Conservation (phyloP, 37 sponge, comb jelly and placozoan genomes). For the Amphimedon queenslandica region DNA sequence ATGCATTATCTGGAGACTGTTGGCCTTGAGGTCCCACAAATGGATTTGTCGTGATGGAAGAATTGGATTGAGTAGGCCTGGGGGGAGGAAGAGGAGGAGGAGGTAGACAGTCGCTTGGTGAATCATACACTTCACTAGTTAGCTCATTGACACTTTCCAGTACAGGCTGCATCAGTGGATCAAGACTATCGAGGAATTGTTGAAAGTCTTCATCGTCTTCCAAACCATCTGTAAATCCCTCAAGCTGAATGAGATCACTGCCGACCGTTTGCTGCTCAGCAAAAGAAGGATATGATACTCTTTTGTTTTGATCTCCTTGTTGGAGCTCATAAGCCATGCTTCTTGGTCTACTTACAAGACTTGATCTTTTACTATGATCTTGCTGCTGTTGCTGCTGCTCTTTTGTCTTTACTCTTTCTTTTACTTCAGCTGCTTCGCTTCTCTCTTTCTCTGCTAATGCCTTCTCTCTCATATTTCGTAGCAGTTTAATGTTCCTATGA, state of each 20-base stretch:
- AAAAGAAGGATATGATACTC: neutral
- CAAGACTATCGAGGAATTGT: neutral
- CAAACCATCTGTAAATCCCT: neutral
- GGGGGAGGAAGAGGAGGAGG: neutral
- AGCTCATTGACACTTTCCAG: neutral
- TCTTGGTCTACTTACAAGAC: neutral
- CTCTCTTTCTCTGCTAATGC: neutral
- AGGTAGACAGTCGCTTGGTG: neutral
- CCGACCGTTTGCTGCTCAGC: neutral
- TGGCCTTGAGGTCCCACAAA: neutral
- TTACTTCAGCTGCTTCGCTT: neutral
- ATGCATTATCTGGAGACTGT: neutral
- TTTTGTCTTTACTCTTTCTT: no score
- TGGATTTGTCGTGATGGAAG: neutral
- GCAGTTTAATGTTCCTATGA: constrained; percentile 44
- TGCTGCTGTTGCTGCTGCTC: neutral
- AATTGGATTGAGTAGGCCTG: neutral
- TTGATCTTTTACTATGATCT: neutral
- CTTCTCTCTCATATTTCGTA: constrained; percentile 13
- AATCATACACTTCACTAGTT: neutral
- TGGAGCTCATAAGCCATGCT: constrained; percentile 2
- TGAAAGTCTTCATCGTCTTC: neutral
- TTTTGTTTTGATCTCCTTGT: neutral
- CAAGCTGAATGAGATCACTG: neutral
- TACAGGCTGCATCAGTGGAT: neutral